phyloP scores from a whole-genome alignment of 2,113 vertebrate species.

The Dolichallabes microphthalmus region DNA sequence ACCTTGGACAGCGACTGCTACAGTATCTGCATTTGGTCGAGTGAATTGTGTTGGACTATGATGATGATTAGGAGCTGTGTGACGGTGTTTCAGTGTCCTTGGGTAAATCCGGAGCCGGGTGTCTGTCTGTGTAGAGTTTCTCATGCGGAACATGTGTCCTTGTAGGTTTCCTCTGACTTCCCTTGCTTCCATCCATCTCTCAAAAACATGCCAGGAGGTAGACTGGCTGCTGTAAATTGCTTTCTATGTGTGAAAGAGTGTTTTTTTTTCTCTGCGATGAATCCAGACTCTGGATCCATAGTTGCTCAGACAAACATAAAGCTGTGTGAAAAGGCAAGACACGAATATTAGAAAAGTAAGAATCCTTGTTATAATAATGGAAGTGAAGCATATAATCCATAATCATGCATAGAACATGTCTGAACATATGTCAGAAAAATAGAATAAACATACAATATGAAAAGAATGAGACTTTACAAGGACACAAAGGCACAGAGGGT shows the following conservation, averaged over 20 bases:
- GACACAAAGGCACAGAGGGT: not conserved
- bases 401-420: not conserved
- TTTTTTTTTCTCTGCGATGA: not conserved
- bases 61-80: not conserved
- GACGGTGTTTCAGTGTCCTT: not conserved
- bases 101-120: not conserved
- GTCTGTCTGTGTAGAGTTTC: not conserved
- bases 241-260: too few relatives aligned
- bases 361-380: not conserved
- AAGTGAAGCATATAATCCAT: not conserved
- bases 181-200: not conserved
- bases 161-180: not conserved
- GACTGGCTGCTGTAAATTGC: not conserved
- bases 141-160: not conserved
- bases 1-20: not conserved
- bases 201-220: not conserved
- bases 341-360: not conserved
- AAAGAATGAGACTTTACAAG: not conserved
- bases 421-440: not conserved
- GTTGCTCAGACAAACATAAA: not conserved
- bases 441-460: not conserved
- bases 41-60: not conserved
- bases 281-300: not conserved
- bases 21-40: not conserved
- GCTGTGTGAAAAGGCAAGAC: not conserved